Conservation (phyloP, 2,888 invertebrate species). For the Chrysolina haemoptera region DNA sequence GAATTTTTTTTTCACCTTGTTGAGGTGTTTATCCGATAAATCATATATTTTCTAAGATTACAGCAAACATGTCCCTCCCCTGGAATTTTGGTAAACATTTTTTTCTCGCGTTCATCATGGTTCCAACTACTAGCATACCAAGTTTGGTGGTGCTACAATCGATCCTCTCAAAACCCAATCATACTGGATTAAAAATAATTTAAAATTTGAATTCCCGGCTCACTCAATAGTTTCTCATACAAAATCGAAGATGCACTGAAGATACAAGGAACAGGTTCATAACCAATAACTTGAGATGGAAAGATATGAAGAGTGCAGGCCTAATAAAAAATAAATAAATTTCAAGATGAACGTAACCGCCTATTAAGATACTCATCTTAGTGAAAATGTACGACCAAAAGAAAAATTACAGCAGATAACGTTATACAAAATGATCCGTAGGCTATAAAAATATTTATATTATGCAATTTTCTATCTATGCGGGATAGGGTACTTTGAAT, state of each 20-base stretch:
- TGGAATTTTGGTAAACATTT: no score
- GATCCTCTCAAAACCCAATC: no score
- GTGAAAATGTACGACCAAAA: constrained; percentile 50
- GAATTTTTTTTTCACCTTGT: no score
- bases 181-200: no score
- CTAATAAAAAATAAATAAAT: constrained; percentile 43
- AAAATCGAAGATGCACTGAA: background rate
- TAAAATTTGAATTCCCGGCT: no score
- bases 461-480: background rate
- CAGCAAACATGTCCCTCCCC: no score
- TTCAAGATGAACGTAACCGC: constrained; percentile 46
- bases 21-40: no score
- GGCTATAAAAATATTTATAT: constrained; percentile 14
- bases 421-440: constrained; percentile 36
- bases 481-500: no score
- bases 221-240: background rate
- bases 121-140: no score
- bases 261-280: background rate
- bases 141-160: no score
- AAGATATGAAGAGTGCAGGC: background rate
- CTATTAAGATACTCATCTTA: constrained; percentile 49
- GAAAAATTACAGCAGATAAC: constrained; percentile 48
- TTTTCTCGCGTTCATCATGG: no score
- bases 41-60: no score
- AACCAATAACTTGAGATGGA: constrained; percentile 32